Percentiles rank a stretch among this genome's conserved stretches.
Conservation (phyloP, 2,113 vertebrate species). For the Glaucidium brasilianum region DNA sequence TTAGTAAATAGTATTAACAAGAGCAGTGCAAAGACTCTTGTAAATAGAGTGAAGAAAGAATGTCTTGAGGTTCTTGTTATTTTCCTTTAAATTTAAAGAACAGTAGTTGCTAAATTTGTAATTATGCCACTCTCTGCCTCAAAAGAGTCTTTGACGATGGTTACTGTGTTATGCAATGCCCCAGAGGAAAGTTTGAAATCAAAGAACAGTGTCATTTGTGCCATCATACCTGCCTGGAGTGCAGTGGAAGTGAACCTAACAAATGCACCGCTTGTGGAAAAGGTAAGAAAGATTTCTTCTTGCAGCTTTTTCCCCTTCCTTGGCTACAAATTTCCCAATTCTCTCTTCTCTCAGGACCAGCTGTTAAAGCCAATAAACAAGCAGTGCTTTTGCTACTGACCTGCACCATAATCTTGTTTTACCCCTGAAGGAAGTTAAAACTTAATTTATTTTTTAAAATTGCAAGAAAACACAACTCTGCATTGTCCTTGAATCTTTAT, state of each 20-base stretch:
- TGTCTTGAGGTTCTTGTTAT: background rate
- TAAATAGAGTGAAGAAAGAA: background rate
- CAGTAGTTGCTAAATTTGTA: background rate
- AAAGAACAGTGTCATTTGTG: constrained; percentile 80
- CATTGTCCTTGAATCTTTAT: background rate
- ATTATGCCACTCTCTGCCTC: background rate
- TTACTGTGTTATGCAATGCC: constrained; percentile 76
- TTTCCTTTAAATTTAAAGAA: background rate
- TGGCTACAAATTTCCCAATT: background rate
- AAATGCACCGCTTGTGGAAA: constrained; percentile 84
- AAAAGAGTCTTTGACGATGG: constrained; percentile 84
- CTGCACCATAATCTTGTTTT: background rate
- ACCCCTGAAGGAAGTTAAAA: background rate
- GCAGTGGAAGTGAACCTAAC: constrained; percentile 80
- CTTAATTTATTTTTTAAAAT: background rate
- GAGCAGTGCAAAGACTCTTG: background rate
- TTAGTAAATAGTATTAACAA: background rate
- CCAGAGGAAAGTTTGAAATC: constrained; percentile 75
- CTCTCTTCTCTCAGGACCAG: background rate
- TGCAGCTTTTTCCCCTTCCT: background rate
- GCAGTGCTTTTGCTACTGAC: background rate
- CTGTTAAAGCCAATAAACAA: background rate
- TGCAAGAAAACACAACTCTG: background rate
- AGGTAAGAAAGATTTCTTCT: constrained; percentile 72
- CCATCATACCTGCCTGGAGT: constrained; percentile 88